Percentiles rank a stretch among this genome's conserved stretches.
Evolutionary conservation across 2,113 vertebrate genomes (phyloP).

Genomic region (Polypterus senegalus): DNA sequence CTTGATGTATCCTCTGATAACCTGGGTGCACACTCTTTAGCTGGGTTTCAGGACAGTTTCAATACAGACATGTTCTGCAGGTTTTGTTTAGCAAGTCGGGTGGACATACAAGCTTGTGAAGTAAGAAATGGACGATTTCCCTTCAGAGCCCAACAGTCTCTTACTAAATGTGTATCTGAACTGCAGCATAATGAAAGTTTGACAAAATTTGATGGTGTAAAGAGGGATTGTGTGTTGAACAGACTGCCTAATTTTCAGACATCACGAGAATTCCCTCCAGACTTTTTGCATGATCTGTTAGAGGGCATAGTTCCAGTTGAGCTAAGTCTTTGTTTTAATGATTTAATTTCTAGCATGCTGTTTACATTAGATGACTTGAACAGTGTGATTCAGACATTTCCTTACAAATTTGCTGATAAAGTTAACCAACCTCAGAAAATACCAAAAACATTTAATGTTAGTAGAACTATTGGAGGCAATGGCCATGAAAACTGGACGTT

Average conservation of each 20-base stretch:
- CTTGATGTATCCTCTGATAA: neutral
- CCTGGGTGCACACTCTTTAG: constrained; percentile 1
- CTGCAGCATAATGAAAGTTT: neutral
- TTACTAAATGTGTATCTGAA: neutral
- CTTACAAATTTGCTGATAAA: neutral
- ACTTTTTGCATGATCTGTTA: neutral
- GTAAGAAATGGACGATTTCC: neutral
- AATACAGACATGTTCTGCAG: neutral
- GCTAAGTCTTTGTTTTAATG: neutral
- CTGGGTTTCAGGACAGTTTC: neutral
- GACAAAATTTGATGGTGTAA: neutral
- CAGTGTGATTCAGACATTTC: neutral
- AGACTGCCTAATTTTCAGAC: neutral
- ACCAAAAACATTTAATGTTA: neutral
- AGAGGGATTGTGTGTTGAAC: constrained; percentile 1
- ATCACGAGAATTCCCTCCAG: neutral
- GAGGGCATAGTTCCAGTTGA: neutral
- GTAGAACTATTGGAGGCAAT: neutral
- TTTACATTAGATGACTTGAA: neutral
- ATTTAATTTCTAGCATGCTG: neutral
- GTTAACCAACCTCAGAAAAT: neutral
- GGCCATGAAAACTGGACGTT: neutral
- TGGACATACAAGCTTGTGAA: neutral
- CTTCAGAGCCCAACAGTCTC: neutral
- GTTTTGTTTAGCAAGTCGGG: neutral